These are phyloP conservation scores for Oenanthe melanoleuca DNA, from an alignment of 2,113 vertebrate genomes.

Conservation along the genomic window DNA sequence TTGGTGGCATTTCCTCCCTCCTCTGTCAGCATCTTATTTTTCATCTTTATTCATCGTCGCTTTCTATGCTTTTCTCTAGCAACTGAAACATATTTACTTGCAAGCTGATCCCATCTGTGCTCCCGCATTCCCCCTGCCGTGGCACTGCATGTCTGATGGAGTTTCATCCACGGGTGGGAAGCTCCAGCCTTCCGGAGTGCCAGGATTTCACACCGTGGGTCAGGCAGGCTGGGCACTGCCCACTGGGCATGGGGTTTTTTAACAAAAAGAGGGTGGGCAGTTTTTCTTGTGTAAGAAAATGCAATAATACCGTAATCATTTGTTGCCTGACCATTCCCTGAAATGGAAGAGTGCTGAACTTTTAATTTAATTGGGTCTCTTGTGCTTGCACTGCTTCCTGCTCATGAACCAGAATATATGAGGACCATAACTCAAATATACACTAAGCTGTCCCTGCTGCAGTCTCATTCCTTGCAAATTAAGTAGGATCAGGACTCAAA, in stretches of 20 bases:
- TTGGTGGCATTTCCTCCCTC: neutral
- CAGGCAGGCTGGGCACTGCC: neutral
- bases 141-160: constrained; percentile 25
- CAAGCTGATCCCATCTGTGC: constrained; percentile 67
- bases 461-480: constrained; percentile 29
- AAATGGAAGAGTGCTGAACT: constrained; percentile 14
- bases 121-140: constrained; percentile 16
- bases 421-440: constrained; percentile 15
- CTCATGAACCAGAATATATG: constrained; percentile 19
- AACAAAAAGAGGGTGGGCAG: neutral
- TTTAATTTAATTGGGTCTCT: constrained; percentile 31
- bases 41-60: constrained; percentile 14
- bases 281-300: constrained; percentile 17
- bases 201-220: neutral
- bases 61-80: constrained; percentile 24
- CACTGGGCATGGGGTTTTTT: neutral
- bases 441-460: neutral
- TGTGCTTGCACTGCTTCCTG: neutral
- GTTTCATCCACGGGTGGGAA: neutral
- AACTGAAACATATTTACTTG: constrained; percentile 57
- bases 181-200: constrained; percentile 10
- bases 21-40: neutral
- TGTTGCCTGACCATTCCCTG: neutral
- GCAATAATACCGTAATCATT: neutral
- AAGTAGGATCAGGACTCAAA: constrained; percentile 33